Conservation (phyloP, 1,140 invertebrate genomes). For the Philopotamus ludificatus region DNA sequence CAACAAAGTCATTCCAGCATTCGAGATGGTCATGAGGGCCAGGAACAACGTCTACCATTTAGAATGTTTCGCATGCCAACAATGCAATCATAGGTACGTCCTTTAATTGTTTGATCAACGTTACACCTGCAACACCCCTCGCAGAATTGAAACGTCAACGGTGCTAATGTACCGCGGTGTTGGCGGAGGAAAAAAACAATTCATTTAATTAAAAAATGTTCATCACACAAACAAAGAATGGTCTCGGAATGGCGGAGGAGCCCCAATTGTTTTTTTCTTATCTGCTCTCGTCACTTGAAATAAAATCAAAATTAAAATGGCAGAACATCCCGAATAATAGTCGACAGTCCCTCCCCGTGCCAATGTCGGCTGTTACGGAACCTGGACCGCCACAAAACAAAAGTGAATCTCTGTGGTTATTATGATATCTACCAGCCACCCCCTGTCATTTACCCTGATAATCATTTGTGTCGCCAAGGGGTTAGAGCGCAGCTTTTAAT, state of each 20-base stretch:
- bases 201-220: slow-evolving; percentile 17
- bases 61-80: slow-evolving; percentile 97
- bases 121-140: neutral
- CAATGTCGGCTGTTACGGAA: slow-evolving; percentile 3
- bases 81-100: slow-evolving; percentile 94
- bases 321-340: slow-evolving; percentile 3
- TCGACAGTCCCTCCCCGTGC: neutral
- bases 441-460: slow-evolving; percentile 17
- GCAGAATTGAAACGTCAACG: neutral
- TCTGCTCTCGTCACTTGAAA: slow-evolving; percentile 15
- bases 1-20: slow-evolving; percentile 95
- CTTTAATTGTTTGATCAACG: neutral
- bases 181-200: slow-evolving; percentile 16
- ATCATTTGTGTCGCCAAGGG: slow-evolving; percentile 4
- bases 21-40: slow-evolving; percentile 98
- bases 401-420: slow-evolving; percentile 22
- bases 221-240: neutral
- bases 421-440: slow-evolving; percentile 16
- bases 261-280: slow-evolving; percentile 14
- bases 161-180: neutral
- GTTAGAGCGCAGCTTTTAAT: slow-evolving; percentile 20
- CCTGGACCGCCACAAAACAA: slow-evolving; percentile 14
- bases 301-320: slow-evolving; percentile 29
- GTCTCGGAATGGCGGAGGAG: neutral
- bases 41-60: slow-evolving; percentile 95